Evolutionary conservation across 2,797 vertebrate species (phyloP), one percentile per base, ranked within the genome.

Genomic region (Monodelphis domestica): DNA sequence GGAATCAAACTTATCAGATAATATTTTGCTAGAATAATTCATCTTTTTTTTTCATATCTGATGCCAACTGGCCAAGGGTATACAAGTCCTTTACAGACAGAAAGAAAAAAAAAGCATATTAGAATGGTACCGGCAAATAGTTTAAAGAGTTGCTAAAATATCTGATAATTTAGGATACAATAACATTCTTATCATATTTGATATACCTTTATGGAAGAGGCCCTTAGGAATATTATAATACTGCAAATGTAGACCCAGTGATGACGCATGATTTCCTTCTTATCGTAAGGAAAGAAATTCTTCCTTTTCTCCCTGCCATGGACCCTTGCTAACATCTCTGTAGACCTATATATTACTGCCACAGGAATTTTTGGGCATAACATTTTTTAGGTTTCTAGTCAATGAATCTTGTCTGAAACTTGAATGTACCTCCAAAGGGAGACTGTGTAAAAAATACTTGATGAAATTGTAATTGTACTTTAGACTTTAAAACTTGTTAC

Each of bases 1-100:
- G 92, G 54, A 94, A 91, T 94, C 28, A 88, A n/a, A 94, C 95
- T 96, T 95, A 50, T 95, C 89, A 92, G 93, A 78, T 91, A 94
- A 53, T 63, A 94, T 95, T 96, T 95, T 91, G 94, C 24, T 88
- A 95, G 95, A 96, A 59, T 92, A 84, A 90, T 53, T 3, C 88
- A 88, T 90, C 94, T 95, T 92, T 59, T 53, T 91, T 94, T 92
- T 94, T 56, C 52, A 88, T 91, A 95, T 54, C 95, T 95, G 96
- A 93, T 94, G 17, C 15, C 89, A 59, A 89, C 87, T 29, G 3
- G 53, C 21, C 7, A 53, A 91, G 63, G 95, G 30, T 53, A 90
- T 10, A 88, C 57, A 59, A 91, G 92, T 97, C 92, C 12, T 78
- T 94, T 95, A 95, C 53, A 89, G 51, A 51, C 26, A 55, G 54